A percentile compares a stretch with the other conserved stretches of the same genome.
Conservation (phyloP, 2,888 invertebrate genomes). For the Anodontia alba region DNA sequence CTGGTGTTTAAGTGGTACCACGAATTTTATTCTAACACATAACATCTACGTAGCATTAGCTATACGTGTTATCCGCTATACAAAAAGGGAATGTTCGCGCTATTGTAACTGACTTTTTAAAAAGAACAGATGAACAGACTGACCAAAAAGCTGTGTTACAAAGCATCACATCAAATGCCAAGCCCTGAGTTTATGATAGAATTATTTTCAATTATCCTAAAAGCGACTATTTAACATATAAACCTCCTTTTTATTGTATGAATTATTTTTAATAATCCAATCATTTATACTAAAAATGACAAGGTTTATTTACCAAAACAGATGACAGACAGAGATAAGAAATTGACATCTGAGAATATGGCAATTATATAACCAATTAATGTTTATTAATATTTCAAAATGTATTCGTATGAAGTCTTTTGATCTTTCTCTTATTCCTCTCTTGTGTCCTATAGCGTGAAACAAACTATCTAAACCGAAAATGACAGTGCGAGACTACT, state of each 20-base stretch:
- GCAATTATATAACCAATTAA: conserved; percentile 43
- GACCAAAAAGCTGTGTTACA: too few species aligned
- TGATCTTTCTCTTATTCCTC: conserved; percentile 28
- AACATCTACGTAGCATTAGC: too few species aligned
- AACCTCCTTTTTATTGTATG: conserved; percentile 2
- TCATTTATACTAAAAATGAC: conserved; percentile 3
- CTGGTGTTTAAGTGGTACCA: too few species aligned
- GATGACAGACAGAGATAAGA: conserved; percentile 20
- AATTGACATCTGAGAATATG: conserved; percentile 24
- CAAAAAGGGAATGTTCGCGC: too few species aligned
- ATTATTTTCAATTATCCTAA: conserved; percentile 16
- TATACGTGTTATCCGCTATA: too few species aligned
- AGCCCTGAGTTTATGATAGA: background rate
- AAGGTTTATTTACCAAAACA: conserved; percentile 14
- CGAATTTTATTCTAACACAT: too few species aligned
- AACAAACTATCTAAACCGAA: background rate
- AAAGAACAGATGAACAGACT: too few species aligned
- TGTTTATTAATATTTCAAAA: conserved; percentile 47
- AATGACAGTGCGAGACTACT: background rate
- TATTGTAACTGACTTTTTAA: too few species aligned
- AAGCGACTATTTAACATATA: conserved; percentile 8
- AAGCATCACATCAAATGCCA: background rate
- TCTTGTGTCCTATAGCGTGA: conserved; percentile 6
- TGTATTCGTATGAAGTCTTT: conserved; percentile 25
- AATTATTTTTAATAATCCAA: conserved; percentile 13